Base-by-base conservation (phyloP, 2,888 invertebrate species). In the Lomographa bimaculata region DNA sequence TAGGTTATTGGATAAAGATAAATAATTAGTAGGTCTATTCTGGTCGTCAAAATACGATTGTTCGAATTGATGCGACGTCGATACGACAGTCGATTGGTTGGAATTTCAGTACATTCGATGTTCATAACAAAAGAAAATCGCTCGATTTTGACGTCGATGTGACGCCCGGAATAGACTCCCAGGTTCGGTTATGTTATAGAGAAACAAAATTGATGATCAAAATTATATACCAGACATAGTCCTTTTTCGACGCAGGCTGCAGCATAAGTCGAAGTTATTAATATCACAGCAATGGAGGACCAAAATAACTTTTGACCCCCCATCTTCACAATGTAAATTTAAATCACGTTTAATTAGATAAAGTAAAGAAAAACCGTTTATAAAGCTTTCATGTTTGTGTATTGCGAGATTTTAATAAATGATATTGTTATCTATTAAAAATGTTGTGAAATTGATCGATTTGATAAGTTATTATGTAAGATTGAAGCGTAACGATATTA, bases 211-310 rank as follows among this genome's bases (percentile, higher is more conserved):
- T 16, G 16, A 21, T 16, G n/a, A 28, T 16, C 6, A 17, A 7
- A 8, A 5, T 10, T n/a, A 23, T 10, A 41, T 73, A 87, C 87
- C 82, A 86, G 64, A 56, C 84, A 83, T 6, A 84, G 35, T 32
- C 68, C 76, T 46, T 83, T 87, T 3, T 83, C 87, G 18, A 64
- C 62, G 44, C 87, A 87, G 9, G 80, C 77, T 5, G 50, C 46
- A 0, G 72, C 67, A 37, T 64, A 72, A 36, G 56, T 57, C 0
- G 75, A 59, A 0, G 76, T 59, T 1, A 85, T 25, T 6, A 85
- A 26, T 0, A 83, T 5, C 2, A 85, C 18, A 6, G 68, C 69
- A 24, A 87, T 58, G 64, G 78, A 80, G 71, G 80, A 76, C 85
- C 81, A 86, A 64, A 84, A 63, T 2, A 76, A 3, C 26, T 61